phyloP scores from a whole-genome alignment of 2,113 vertebrate species.

The Mixornis gularis region DNA sequence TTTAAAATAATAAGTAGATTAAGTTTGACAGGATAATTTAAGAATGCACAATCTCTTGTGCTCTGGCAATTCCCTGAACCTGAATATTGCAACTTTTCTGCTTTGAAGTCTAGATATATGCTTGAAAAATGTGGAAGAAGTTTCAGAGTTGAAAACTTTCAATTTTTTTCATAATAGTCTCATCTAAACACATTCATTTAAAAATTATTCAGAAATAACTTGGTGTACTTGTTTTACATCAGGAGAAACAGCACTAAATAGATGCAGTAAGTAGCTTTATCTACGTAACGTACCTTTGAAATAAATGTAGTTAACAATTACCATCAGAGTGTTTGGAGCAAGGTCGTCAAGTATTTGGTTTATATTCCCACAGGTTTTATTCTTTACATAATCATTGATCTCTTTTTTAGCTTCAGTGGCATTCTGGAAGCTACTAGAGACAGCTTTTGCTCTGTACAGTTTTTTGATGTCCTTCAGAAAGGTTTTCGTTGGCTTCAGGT shows the following conservation, averaged over 20 bases:
- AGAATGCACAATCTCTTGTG: neutral
- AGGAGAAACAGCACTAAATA: neutral
- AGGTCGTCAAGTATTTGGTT: conserved; percentile 67
- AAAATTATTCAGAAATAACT: neutral
- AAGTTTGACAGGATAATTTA: neutral
- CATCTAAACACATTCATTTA: neutral
- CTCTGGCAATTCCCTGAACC: neutral
- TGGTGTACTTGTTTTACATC: neutral
- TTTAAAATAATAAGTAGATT: neutral
- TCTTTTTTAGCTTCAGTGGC: conserved; percentile 45
- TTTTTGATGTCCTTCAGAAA: conserved; percentile 67
- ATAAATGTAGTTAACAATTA: conserved; percentile 80
- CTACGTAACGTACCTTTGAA: conserved; percentile 75
- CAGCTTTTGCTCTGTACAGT: conserved; percentile 58
- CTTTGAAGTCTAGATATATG: neutral
- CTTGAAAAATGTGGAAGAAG: neutral
- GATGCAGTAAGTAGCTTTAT: neutral
- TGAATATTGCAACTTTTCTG: neutral
- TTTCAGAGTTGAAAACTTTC: neutral
- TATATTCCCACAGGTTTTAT: conserved; percentile 72
- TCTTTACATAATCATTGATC: conserved; percentile 71
- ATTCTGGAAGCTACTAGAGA: conserved; percentile 73
- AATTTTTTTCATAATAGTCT: neutral
- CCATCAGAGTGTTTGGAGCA: conserved; percentile 56
- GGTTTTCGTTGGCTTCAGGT: conserved; percentile 54